Evolutionary conservation across 2,797 vertebrate species (phyloP).

Genomic region (Cyprinella venusta): DNA sequence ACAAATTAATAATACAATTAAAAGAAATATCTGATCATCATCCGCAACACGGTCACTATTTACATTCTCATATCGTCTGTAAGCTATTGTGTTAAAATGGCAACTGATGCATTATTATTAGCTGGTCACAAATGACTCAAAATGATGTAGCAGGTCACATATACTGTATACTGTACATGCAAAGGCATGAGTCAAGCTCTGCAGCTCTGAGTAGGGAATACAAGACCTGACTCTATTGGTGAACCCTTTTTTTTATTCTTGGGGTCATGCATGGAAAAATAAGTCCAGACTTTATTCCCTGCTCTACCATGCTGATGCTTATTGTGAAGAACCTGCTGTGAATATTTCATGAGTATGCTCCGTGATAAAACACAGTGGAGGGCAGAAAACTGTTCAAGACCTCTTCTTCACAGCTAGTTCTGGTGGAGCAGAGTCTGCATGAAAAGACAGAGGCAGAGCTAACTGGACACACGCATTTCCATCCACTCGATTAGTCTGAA

Average conservation of each 20-base stretch:
- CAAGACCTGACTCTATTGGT: background rate
- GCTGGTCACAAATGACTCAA: background rate
- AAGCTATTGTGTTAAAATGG: too few relatives aligned
- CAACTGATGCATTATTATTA: too few relatives aligned
- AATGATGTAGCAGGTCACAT: background rate
- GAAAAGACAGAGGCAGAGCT: slow-evolving; percentile 36
- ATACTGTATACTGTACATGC: slow-evolving; percentile 40
- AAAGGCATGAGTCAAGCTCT: slow-evolving; percentile 16
- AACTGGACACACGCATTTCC: slow-evolving; percentile 59
- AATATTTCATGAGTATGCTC: slow-evolving; percentile 74
- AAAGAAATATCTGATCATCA: background rate
- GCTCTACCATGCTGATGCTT: slow-evolving; percentile 54
- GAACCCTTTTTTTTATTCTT: slow-evolving; percentile 24
- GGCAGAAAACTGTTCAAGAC: slow-evolving; percentile 62
- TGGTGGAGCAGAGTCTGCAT: background rate
- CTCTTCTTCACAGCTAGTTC: slow-evolving; percentile 59
- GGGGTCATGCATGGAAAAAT: slow-evolving; percentile 71
- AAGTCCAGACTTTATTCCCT: slow-evolving; percentile 69
- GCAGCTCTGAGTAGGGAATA: background rate
- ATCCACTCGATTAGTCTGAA: slow-evolving; percentile 63
- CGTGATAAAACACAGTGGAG: slow-evolving; percentile 38
- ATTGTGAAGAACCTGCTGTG: slow-evolving; percentile 66
- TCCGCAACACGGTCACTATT: too few relatives aligned
- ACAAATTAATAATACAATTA: too few relatives aligned
- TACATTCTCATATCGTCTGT: too few relatives aligned